Base-by-base conservation (phyloP, 2,888 invertebrate genomes). In the Cataglyphis albicans region DNA sequence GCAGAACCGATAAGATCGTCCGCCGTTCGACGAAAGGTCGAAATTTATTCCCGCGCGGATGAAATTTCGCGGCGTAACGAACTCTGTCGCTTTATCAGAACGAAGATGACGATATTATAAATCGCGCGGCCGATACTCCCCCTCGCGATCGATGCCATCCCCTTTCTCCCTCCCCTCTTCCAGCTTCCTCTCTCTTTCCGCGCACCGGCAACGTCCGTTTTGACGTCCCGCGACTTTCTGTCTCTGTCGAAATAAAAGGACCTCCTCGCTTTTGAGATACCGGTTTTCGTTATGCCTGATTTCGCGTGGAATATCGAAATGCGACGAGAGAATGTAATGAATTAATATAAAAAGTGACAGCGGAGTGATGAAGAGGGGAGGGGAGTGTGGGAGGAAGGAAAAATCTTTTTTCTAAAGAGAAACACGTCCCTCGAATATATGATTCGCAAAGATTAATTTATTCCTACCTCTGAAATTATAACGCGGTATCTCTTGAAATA, bases 31-130 rank as follows among this genome's bases (percentile, higher is more conserved):
- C 70, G 78, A 80, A 80, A 80, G 78, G 70, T 80, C 70, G 59
- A 80, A 80, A 80, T 80, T 80, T 78, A 78, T 78, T 78, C 81
- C 74, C 74, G 73, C 29, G 25, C 74, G 63, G 63, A 72, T 81
- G 74, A 81, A 81, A 74, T 81, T 81, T 81, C 81, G 74, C 63
- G 81, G 41, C 64, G 81, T 81, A 81, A 81, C 81, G 81, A 81
- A 74, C 78, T 78, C 70, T 78, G 78, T 70, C 78, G 81, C 81
- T 74, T 74, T 81, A 81, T 81, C 81, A 52, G 73, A 9, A 74
- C 63, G 81, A 72, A 81, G 74, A 81, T 74, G 81, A 81, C 74
- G 81, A 81, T 81, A 52, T 52, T 52, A 52, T 52, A 72, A 74
- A 74, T 74, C 74, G 81, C 81, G 63, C 35, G 21, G 35, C 52